phyloP scores from a whole-genome alignment of 1,140 invertebrate species.

The Listronotus bonariensis region DNA sequence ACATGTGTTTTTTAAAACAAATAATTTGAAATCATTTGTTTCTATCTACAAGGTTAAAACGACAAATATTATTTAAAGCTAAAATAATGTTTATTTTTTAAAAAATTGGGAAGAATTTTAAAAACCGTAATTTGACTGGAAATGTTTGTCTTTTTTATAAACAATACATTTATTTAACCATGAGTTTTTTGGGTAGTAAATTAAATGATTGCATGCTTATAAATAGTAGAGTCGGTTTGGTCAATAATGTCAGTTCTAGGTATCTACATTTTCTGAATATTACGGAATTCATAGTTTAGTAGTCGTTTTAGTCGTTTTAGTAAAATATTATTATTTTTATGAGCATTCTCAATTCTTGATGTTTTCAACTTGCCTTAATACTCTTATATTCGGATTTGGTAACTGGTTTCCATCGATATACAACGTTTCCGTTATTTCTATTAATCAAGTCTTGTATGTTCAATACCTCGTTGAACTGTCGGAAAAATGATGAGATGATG shows the following conservation, averaged over 20 bases:
- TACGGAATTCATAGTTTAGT: not conserved
- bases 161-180: too few relatives aligned
- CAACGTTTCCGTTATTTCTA: constrained; percentile 26
- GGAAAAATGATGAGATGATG: constrained; percentile 28
- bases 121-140: too few relatives aligned
- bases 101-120: too few relatives aligned
- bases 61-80: too few relatives aligned
- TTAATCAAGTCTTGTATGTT: constrained; percentile 44
- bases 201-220: too few relatives aligned
- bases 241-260: constrained; percentile 11
- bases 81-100: too few relatives aligned
- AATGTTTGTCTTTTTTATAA: too few relatives aligned
- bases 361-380: constrained; percentile 29
- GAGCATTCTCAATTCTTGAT: not conserved
- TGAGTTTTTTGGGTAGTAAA: not conserved
- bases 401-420: constrained; percentile 45
- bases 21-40: too few relatives aligned
- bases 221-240: constrained; percentile 5
- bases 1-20: too few relatives aligned
- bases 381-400: constrained; percentile 31
- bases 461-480: constrained; percentile 41
- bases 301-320: constrained; percentile 13
- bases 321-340: not conserved
- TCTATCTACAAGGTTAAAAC: too few relatives aligned
- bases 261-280: not conserved